Evolutionary conservation across 2,888 invertebrate genomes (phyloP), one percentile per base, ranked within the genome.

Genomic region (Galerucella pusilla): DNA sequence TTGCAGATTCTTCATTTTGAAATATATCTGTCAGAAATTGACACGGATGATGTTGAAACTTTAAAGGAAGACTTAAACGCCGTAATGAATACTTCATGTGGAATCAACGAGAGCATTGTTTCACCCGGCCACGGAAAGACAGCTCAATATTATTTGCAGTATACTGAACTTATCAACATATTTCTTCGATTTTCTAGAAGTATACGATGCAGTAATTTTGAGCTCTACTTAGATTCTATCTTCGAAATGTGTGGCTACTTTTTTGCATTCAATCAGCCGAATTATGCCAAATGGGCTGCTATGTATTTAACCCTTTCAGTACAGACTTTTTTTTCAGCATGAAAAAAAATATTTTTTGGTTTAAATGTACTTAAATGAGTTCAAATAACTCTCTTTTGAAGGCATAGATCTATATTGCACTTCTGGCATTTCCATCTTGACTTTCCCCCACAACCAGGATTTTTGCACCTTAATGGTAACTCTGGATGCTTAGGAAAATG

Each of bases 101-200:
- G 28, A 28, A 28, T 28, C 28, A 28, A 28, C 28, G 28, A 28
- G 28, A 28, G 28, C 28, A 28, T 46, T 46, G 7, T 10, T 46
- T 46, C 4, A 46, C 7, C 11, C 46, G 52, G 11, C 52, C 68
- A 68, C 25, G 68, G 54, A 57, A 54, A 68, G 35, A 68, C 70
- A 42, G 70, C 70, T 70, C 60, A 70, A 42, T 70, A n/a, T 70
- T 60, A 70, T 20, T 45, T 42, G 6, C 70, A 70, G 28, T 70
- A 70, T 42, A 42, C 45, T 45, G 61, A 70, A 12, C 16, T 70
- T 42, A 10, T 70, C n/a, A 70, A 70, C n/a, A 12, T 60, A 70
- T 70, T 12, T 60, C 20, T 60, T 42, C 54, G 57, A 54, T 68
- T 68, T 52, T 68, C 68, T 6, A 68, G 68, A 68, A 54, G 68